A percentile compares a stretch with the other conserved stretches of the same genome.
Conservation (phyloP, 2,113 vertebrate genomes). For the Mus spicilegus region DNA sequence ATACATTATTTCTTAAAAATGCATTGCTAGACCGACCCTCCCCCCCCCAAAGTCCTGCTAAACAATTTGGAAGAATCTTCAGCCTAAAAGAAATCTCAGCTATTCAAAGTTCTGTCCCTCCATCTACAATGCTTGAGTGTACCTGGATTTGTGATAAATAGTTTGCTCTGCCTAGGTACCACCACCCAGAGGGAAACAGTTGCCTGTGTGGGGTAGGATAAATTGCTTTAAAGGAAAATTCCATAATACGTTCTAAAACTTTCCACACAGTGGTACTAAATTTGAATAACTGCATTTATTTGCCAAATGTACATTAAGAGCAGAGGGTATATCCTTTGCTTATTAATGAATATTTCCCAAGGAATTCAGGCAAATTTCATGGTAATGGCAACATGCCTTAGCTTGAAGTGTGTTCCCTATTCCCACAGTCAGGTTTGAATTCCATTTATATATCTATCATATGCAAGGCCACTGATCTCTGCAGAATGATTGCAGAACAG, state of each 20-base stretch:
- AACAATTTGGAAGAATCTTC: not conserved
- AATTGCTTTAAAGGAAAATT: not conserved
- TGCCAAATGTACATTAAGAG: not conserved
- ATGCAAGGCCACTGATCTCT: not conserved
- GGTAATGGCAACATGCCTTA: not conserved
- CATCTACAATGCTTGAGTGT: not conserved
- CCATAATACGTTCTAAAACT: not conserved
- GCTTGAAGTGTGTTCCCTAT: slow-evolving; percentile 5
- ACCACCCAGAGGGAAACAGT: not conserved
- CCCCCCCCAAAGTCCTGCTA: not conserved
- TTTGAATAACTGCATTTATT: not conserved
- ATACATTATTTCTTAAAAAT: not conserved
- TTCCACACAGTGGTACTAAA: not conserved
- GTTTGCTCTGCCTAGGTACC: not conserved
- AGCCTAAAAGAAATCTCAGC: not conserved
- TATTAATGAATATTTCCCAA: not conserved
- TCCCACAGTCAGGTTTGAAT: not conserved
- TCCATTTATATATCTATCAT: not conserved
- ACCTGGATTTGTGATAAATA: not conserved
- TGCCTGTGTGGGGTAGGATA: not conserved
- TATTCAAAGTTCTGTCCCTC: not conserved
- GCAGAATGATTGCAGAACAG: not conserved
- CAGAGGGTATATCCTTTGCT: not conserved
- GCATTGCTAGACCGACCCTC: not conserved
- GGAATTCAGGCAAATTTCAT: slow-evolving; percentile 6